Evolutionary conservation across 30 jellyfish, hydroid and myxozoan species (phyloP).

Genomic region (Phacellophora camtschatica): DNA sequence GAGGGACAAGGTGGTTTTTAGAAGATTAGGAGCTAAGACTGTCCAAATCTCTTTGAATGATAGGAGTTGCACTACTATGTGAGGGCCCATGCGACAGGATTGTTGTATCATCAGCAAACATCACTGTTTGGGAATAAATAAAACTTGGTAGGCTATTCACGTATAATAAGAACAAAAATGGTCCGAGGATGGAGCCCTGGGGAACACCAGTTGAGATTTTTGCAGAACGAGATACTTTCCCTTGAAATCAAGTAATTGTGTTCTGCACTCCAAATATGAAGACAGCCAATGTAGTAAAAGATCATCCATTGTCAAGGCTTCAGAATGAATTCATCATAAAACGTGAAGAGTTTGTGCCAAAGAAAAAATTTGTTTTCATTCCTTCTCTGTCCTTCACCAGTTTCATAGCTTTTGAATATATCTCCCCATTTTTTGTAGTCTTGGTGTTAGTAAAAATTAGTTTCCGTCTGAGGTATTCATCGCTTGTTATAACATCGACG

Average conservation of each 20-base stretch:
- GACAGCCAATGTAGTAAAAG: background rate
- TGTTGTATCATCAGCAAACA: conserved; percentile 44
- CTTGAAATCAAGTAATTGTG: background rate
- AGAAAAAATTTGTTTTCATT: no score
- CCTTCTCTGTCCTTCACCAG: no score
- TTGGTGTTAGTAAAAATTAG: background rate
- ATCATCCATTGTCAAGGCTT: background rate
- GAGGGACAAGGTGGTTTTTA: background rate
- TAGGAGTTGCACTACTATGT: background rate
- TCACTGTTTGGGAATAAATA: conserved; percentile 13
- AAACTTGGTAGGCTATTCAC: conserved; percentile 5
- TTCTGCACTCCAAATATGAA: background rate
- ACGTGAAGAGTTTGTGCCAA: no score
- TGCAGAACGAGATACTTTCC: background rate
- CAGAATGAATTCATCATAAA: no score
- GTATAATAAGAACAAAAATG: background rate
- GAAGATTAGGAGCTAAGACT: background rate
- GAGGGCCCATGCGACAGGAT: conserved; percentile 31
- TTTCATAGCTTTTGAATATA: background rate
- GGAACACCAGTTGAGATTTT: background rate
- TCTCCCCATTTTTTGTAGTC: background rate
- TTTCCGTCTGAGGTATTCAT: background rate
- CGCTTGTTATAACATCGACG: background rate
- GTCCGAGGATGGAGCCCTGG: conserved; percentile 13
- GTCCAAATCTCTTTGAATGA: background rate